Conservation (phyloP, 2,113 vertebrate species). For the Romanogobio albipinnatus region DNA sequence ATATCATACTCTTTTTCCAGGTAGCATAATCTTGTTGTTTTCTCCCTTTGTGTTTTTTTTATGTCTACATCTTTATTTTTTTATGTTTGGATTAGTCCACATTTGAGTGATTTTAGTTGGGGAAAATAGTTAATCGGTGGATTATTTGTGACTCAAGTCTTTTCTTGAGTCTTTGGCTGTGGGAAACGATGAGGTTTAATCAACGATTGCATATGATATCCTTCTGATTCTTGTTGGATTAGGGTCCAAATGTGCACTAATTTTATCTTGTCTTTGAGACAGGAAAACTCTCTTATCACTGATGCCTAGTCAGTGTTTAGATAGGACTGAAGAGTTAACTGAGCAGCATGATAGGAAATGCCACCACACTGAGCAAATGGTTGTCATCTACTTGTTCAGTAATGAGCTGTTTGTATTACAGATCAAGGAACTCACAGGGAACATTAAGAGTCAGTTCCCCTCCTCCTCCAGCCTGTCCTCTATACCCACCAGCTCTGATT, state of each 20-base stretch:
- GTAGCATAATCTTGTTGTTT: conserved; percentile 68
- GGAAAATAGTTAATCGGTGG: not conserved
- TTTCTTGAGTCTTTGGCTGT: not conserved
- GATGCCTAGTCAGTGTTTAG: not conserved
- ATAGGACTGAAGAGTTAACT: not conserved
- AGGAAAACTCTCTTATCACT: not conserved
- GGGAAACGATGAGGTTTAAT: not conserved
- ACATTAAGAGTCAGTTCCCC: conserved; percentile 89
- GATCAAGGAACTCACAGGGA: conserved; percentile 97
- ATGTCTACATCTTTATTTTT: not conserved
- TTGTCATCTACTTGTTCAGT: not conserved
- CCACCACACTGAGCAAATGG: not conserved
- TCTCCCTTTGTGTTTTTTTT: not conserved
- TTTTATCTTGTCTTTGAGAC: not conserved
- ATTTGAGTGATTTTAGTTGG: not conserved
- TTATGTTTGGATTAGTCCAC: not conserved
- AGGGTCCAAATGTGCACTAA: not conserved
- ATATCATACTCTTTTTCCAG: conserved; percentile 98
- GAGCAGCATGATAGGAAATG: not conserved
- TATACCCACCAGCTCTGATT: conserved; percentile 87
- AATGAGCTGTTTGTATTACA: conserved; percentile 65
- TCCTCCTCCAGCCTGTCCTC: conserved; percentile 90
- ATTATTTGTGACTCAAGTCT: not conserved
- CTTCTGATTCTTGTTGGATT: not conserved
- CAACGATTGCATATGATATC: too few species aligned